Percentiles rank a stretch among this genome's conserved stretches.
Conservation (phyloP, 2,888 invertebrate species). For the Cephus rjabovi region DNA sequence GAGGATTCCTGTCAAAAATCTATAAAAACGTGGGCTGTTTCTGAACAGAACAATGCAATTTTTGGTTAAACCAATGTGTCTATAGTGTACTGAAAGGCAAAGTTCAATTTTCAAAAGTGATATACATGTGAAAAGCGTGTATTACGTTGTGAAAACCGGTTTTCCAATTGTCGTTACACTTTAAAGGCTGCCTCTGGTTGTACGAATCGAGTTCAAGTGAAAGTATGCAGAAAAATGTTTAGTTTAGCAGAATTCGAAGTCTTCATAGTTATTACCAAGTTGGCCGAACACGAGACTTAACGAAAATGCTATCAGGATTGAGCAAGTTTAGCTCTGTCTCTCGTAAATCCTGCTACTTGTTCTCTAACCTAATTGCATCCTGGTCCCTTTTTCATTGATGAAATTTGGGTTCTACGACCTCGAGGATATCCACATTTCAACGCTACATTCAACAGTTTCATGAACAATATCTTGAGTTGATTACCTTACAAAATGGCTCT, state of each 20-base stretch:
- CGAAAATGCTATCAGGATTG: neutral
- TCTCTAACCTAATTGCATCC: neutral
- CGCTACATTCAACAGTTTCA: neutral
- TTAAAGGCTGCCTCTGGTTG: neutral
- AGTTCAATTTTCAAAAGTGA: neutral
- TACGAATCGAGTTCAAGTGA: neutral
- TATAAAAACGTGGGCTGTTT: neutral
- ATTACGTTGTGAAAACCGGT: conserved; percentile 19
- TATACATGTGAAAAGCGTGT: neutral
- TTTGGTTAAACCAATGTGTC: neutral
- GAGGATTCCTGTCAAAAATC: neutral
- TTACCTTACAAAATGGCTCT: conserved; percentile 29
- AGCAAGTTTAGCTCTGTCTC: neutral
- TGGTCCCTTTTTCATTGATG: conserved; percentile 10
- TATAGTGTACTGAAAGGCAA: neutral
- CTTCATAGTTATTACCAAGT: neutral
- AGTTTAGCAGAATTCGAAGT: neutral
- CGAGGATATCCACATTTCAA: neutral
- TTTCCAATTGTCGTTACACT: conserved; percentile 19
- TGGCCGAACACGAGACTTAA: neutral
- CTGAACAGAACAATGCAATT: neutral
- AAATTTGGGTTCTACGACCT: neutral
- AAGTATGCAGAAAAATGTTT: neutral
- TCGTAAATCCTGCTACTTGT: neutral
- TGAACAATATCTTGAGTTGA: neutral